phyloP scores from a whole-genome alignment of 2,113 vertebrate genomes.

The Pyrgilauda ruficollis region DNA sequence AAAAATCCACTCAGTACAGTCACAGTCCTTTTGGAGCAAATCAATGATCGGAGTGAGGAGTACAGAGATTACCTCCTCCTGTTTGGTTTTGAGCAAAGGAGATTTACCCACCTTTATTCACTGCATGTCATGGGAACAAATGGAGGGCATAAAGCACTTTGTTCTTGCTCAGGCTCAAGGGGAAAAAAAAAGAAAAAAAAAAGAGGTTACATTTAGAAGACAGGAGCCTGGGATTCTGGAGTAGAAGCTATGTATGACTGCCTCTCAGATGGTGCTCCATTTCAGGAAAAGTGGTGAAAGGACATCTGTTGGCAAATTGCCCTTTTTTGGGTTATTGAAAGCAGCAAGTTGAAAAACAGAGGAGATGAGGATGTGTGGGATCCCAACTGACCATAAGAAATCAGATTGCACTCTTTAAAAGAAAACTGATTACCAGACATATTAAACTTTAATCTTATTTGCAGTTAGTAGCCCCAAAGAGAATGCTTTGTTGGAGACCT shows the following conservation, averaged over 20 bases:
- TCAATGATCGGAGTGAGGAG: not conserved
- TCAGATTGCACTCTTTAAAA: slow-evolving; percentile 47
- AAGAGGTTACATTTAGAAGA: not conserved
- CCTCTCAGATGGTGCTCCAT: not conserved
- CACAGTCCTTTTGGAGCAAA: not conserved
- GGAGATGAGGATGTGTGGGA: not conserved
- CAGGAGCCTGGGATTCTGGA: not conserved
- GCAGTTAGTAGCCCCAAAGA: slow-evolving; percentile 54
- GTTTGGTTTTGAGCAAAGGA: not conserved
- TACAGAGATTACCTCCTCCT: not conserved
- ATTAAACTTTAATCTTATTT: slow-evolving; percentile 65
- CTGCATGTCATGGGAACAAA: not conserved
- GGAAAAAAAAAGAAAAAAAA: not conserved
- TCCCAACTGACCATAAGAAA: slow-evolving; percentile 51
- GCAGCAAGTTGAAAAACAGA: not conserved
- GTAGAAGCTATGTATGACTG: not conserved
- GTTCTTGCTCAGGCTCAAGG: not conserved
- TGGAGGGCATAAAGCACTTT: not conserved
- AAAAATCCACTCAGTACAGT: not conserved
- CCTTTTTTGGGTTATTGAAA: slow-evolving; percentile 3
- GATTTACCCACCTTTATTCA: not conserved
- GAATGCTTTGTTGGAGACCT: slow-evolving; percentile 46
- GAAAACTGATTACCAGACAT: slow-evolving; percentile 57
- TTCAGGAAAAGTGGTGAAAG: slow-evolving; percentile 26
- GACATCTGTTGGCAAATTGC: slow-evolving; percentile 22